Evolutionary conservation across 2,797 vertebrate genomes (phyloP).

Genomic region (Miichthys miiuy): DNA sequence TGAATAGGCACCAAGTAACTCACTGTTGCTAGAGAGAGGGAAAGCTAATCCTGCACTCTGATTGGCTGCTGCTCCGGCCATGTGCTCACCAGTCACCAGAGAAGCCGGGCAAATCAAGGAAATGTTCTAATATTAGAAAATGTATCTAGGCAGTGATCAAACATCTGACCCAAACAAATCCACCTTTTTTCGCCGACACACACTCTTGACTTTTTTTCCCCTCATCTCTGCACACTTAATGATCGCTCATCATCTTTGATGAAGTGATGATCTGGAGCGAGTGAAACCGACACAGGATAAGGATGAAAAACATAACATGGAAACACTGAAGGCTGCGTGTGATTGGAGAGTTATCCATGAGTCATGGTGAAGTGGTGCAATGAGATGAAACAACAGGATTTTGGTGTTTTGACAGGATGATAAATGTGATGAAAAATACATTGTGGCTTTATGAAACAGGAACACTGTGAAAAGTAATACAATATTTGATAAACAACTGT

Average conservation of each 20-base stretch:
- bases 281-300: slow-evolving; percentile 11
- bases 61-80: slow-evolving; percentile 83
- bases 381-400: slow-evolving; percentile 45
- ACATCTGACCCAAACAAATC: slow-evolving; percentile 75
- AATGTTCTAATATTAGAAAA: slow-evolving; percentile 91
- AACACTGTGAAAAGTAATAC: background rate
- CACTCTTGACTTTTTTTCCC: slow-evolving; percentile 23
- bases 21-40: slow-evolving; percentile 89
- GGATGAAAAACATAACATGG: slow-evolving; percentile 44
- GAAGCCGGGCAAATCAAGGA: slow-evolving; percentile 88
- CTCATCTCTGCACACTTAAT: slow-evolving; percentile 6
- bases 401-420: slow-evolving; percentile 46
- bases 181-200: slow-evolving; percentile 46
- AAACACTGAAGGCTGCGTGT: slow-evolving; percentile 39
- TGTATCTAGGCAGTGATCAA: slow-evolving; percentile 88
- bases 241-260: slow-evolving; percentile 12
- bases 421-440: slow-evolving; percentile 4
- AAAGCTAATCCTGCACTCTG: slow-evolving; percentile 78
- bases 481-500: background rate
- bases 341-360: slow-evolving; percentile 65
- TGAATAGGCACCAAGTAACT: slow-evolving; percentile 86
- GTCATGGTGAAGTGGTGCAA: slow-evolving; percentile 58
- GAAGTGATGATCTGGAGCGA: slow-evolving; percentile 14
- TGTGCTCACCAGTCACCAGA: slow-evolving; percentile 85
- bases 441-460: background rate